phyloP scores from a whole-genome alignment of 2,888 invertebrate genomes.

The Agrochola circellaris region DNA sequence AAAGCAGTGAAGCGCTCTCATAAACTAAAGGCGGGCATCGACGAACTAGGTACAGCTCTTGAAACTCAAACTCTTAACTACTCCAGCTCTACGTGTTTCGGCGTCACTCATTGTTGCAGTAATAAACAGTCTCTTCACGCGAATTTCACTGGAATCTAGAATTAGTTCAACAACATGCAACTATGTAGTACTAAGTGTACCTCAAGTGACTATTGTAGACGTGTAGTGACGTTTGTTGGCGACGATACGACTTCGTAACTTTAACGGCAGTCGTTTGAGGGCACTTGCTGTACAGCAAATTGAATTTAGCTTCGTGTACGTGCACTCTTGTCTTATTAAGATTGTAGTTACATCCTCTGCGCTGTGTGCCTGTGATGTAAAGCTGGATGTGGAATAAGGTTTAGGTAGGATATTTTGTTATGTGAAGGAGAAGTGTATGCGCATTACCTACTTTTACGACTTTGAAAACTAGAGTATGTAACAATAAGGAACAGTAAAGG shows the following conservation, averaged over 20 bases:
- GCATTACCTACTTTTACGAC: background rate
- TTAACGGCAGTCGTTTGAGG: slow-evolving; percentile 66
- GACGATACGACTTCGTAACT: slow-evolving; percentile 56
- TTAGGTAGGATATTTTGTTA: background rate
- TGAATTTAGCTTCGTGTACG: slow-evolving; percentile 75
- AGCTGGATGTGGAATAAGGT: background rate
- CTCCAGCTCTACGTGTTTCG: slow-evolving; percentile 41
- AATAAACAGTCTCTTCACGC: slow-evolving; percentile 38
- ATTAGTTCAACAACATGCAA: slow-evolving; percentile 39
- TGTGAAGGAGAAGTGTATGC: too few relatives aligned
- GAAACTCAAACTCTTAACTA: slow-evolving; percentile 41
- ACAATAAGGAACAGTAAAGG: background rate
- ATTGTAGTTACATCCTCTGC: slow-evolving; percentile 47
- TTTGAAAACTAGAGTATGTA: background rate
- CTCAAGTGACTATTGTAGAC: slow-evolving; percentile 21
- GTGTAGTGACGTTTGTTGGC: slow-evolving; percentile 39
- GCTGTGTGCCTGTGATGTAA: slow-evolving; percentile 13
- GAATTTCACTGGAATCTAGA: slow-evolving; percentile 27
- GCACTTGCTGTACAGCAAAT: slow-evolving; percentile 75
- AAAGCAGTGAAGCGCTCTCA: slow-evolving; percentile 32
- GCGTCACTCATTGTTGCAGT: slow-evolving; percentile 49
- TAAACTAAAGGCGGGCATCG: slow-evolving; percentile 41
- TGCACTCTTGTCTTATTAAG: slow-evolving; percentile 74
- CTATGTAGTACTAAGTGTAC: slow-evolving; percentile 39
- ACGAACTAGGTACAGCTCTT: slow-evolving; percentile 29